These are phyloP conservation scores for Popillia japonica DNA, from an alignment of 1,140 invertebrate species.

Conservation along the genomic window DNA sequence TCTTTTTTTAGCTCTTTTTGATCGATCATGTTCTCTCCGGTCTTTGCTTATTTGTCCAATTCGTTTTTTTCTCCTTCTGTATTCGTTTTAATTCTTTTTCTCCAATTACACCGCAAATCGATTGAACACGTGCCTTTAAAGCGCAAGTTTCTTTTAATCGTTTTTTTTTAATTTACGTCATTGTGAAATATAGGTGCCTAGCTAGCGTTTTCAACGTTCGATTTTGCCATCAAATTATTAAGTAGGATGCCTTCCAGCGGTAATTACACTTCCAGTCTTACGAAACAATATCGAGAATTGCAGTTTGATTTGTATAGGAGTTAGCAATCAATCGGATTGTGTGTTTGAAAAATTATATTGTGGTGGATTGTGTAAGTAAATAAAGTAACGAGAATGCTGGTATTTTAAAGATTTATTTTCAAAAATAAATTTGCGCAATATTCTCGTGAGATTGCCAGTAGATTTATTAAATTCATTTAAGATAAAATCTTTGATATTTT, in stretches of 20 bases:
- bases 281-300: background rate
- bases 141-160: background rate
- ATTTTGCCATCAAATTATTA: background rate
- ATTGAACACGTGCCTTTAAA: background rate
- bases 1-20: background rate
- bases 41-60: background rate
- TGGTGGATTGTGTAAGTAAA: too few species aligned
- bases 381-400: too few species aligned
- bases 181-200: background rate
- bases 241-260: background rate
- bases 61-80: background rate
- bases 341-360: too few species aligned
- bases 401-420: too few species aligned
- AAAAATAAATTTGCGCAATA: too few species aligned
- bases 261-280: background rate
- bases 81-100: too few species aligned
- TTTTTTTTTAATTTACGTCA: background rate
- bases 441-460: too few species aligned
- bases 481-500: too few species aligned
- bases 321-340: too few species aligned
- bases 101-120: background rate
- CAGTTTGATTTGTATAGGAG: constrained; percentile 7
- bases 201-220: background rate
- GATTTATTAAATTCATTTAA: too few species aligned
- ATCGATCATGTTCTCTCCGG: background rate